phyloP scores from a whole-genome alignment of 1,140 invertebrate species.

The Melanaphis sacchari region DNA sequence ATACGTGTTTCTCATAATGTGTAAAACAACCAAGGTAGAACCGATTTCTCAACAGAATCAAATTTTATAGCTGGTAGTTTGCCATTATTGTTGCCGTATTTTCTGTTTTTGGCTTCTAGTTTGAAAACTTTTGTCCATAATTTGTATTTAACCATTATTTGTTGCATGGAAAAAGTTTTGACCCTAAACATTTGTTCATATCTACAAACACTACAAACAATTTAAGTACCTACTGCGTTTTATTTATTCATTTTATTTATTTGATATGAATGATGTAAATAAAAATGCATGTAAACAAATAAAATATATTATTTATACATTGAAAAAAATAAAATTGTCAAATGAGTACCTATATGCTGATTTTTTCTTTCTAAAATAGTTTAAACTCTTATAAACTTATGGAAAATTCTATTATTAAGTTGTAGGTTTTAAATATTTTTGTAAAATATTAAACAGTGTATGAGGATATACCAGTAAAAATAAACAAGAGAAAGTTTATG shows the following conservation, averaged over 20 bases:
- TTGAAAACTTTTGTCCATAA: slow-evolving; percentile 52
- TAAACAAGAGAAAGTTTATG: neutral
- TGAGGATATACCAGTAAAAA: neutral
- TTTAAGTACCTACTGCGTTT: neutral
- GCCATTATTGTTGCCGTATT: slow-evolving; percentile 43
- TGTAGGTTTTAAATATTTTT: neutral
- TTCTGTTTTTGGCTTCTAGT: slow-evolving; percentile 47
- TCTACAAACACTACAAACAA: slow-evolving; percentile 26
- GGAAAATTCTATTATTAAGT: neutral
- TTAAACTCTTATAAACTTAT: neutral
- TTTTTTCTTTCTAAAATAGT: neutral
- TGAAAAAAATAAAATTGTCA: neutral
- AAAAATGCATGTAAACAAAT: neutral
- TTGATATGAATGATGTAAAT: neutral
- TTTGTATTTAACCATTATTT: slow-evolving; percentile 53
- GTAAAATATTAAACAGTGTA: neutral
- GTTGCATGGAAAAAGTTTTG: slow-evolving; percentile 40
- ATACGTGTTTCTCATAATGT: neutral
- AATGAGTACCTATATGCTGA: neutral
- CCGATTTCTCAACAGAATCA: slow-evolving; percentile 37
- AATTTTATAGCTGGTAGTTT: slow-evolving; percentile 52
- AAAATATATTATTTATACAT: neutral
- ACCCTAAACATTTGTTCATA: slow-evolving; percentile 41
- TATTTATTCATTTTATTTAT: slow-evolving; percentile 9
- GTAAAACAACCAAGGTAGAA: slow-evolving; percentile 37